phyloP scores from a whole-genome alignment of 1,140 invertebrate genomes.

The Psilanteris sp. region DNA sequence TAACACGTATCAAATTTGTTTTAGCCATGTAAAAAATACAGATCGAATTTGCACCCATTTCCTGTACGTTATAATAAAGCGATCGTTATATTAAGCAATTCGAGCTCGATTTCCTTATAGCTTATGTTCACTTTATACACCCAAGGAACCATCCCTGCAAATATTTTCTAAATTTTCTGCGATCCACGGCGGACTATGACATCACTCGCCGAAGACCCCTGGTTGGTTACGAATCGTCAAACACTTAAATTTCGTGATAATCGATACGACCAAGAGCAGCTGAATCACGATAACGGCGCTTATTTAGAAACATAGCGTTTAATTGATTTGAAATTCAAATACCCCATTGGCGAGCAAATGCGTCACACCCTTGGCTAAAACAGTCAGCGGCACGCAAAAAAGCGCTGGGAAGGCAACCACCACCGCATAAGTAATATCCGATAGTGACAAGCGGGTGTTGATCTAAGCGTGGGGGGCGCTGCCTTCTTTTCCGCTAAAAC shows the following conservation, averaged over 20 bases:
- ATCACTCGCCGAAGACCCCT: no score
- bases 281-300: slow-evolving; percentile 37
- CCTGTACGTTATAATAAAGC: no score
- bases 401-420: neutral
- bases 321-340: slow-evolving; percentile 54
- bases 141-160: no score
- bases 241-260: slow-evolving; percentile 39
- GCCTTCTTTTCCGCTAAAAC: slow-evolving; percentile 39
- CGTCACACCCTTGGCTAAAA: slow-evolving; percentile 38
- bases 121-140: no score
- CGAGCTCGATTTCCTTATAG: no score
- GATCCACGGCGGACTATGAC: no score
- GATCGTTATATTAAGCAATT: no score
- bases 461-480: slow-evolving; percentile 12
- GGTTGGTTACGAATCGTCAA: no score
- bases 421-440: slow-evolving; percentile 21
- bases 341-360: neutral
- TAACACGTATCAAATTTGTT: no score
- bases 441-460: slow-evolving; percentile 46
- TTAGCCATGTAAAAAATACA: no score
- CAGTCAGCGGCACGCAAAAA: slow-evolving; percentile 5
- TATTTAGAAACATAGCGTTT: slow-evolving; percentile 27
- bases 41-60: no score
- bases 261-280: slow-evolving; percentile 27
- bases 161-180: no score